Evolutionary conservation across 1,140 invertebrate genomes (phyloP).

Genomic region (Hydropsyche tenuis): DNA sequence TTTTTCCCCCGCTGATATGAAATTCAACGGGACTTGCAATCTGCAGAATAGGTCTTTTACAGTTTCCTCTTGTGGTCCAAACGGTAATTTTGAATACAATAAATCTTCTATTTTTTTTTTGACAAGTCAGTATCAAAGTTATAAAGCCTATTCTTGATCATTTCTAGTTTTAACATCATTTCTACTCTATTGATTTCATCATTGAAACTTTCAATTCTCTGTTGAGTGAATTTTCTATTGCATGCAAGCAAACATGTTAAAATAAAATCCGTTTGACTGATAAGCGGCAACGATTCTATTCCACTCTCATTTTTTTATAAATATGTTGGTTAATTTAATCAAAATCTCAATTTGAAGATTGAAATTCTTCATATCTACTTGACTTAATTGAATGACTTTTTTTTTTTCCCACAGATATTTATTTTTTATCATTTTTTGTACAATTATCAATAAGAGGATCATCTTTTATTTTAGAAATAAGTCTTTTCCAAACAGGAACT

Average conservation of each 20-base stretch:
- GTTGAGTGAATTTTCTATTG: constrained; percentile 54
- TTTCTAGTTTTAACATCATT: background rate
- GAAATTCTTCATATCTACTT: constrained; percentile 49
- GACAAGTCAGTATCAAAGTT: constrained; percentile 14
- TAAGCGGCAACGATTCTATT: constrained; percentile 29
- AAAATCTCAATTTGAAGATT: constrained; percentile 52
- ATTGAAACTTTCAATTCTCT: constrained; percentile 54
- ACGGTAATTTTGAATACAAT: constrained; percentile 1
- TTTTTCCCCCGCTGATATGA: constrained; percentile 65
- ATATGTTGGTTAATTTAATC: constrained; percentile 52
- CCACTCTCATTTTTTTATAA: constrained; percentile 45
- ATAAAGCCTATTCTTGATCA: background rate
- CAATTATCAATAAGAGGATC: constrained; percentile 4
- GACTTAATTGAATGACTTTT: constrained; percentile 28
- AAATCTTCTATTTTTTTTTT: background rate
- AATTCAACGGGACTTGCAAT: constrained; percentile 33
- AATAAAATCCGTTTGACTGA: constrained; percentile 50
- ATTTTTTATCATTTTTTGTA: background rate
- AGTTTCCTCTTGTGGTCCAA: constrained; percentile 13
- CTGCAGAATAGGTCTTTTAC: background rate
- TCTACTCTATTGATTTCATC: constrained; percentile 54
- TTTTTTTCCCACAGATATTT: background rate
- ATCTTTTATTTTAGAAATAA: background rate
- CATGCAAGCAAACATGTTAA: constrained; percentile 50
- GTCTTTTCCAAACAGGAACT: constrained; percentile 48